phyloP scores from a whole-genome alignment of 2,888 invertebrate genomes.

The Trichogramma dendrolimi region DNA sequence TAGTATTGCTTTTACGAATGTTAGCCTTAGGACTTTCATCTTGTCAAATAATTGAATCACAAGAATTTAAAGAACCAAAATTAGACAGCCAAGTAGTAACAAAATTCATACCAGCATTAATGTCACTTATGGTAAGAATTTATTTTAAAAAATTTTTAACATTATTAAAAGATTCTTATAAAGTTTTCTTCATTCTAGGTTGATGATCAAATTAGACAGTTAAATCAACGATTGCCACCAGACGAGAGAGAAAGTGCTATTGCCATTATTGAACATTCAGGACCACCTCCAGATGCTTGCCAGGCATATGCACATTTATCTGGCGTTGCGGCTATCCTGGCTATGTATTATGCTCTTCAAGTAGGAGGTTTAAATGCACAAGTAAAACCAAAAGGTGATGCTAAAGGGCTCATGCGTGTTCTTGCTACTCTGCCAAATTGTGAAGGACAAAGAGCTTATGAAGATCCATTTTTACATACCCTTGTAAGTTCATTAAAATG shows the following conservation, averaged over 20 bases:
- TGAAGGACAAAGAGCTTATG: constrained; percentile 87
- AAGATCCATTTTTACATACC: constrained; percentile 92
- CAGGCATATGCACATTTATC: constrained; percentile 89
- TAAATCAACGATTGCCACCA: constrained; percentile 82
- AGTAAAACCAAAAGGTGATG: constrained; percentile 45
- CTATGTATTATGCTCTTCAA: constrained; percentile 92
- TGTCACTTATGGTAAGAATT: constrained; percentile 77
- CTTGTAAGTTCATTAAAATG: constrained; percentile 56
- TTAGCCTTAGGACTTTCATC: constrained; percentile 87
- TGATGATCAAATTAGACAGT: constrained; percentile 76
- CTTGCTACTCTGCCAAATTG: constrained; percentile 87
- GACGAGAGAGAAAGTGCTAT: constrained; percentile 92
- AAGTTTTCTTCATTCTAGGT: constrained; percentile 46
- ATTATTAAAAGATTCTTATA: neutral
- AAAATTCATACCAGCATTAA: constrained; percentile 87
- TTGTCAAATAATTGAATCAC: constrained; percentile 95
- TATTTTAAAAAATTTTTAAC: neutral
- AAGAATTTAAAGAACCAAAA: constrained; percentile 93
- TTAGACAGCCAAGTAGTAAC: constrained; percentile 89
- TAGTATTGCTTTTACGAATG: constrained; percentile 86
- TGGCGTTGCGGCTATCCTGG: constrained; percentile 84
- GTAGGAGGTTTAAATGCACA: constrained; percentile 65
- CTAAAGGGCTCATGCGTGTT: constrained; percentile 70
- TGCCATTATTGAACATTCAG: constrained; percentile 89
- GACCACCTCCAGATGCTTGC: constrained; percentile 88